A percentile compares a stretch with the other conserved stretches of the same genome.
phyloP scores from a whole-genome alignment of 2,797 vertebrate species.

The Acomys russatus region DNA sequence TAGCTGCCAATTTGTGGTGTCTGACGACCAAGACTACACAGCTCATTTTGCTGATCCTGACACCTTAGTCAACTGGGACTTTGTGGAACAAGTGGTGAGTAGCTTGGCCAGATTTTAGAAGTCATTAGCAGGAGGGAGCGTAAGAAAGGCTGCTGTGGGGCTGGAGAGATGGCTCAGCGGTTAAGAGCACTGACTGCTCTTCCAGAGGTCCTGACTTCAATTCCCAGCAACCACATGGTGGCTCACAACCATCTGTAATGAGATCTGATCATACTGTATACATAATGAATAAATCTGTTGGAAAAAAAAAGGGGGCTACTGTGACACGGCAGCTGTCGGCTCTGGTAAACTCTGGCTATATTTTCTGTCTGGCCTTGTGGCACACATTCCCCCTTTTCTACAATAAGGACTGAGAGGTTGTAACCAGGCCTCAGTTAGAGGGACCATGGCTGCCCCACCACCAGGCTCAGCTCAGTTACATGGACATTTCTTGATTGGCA shows the following conservation, averaged over 20 bases:
- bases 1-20: constrained; percentile 99
- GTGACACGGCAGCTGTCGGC: background rate
- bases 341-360: background rate
- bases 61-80: constrained; percentile 99
- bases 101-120: constrained; percentile 41
- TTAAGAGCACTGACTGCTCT: too few relatives aligned
- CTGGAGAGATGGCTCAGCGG: too few relatives aligned
- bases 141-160: constrained; percentile 13
- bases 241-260: too few relatives aligned
- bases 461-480: background rate
- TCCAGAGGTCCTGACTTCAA: too few relatives aligned
- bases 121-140: background rate
- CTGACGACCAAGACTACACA: constrained; percentile 98
- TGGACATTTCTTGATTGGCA: background rate
- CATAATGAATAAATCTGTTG: too few relatives aligned
- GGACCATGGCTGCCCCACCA: background rate
- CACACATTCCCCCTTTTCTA: background rate
- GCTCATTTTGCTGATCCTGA: constrained; percentile 99
- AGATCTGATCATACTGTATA: too few relatives aligned
- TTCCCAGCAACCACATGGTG: too few relatives aligned
- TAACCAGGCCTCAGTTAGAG: background rate
- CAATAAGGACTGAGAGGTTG: background rate
- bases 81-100: constrained; percentile 99
- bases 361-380: constrained; percentile 1
- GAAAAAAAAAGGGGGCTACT: background rate